Percentiles rank a stretch among this genome's conserved stretches.
These are phyloP conservation scores for Rotaria socialis DNA, from an alignment of 2,888 invertebrate species.

Conservation along the genomic window DNA sequence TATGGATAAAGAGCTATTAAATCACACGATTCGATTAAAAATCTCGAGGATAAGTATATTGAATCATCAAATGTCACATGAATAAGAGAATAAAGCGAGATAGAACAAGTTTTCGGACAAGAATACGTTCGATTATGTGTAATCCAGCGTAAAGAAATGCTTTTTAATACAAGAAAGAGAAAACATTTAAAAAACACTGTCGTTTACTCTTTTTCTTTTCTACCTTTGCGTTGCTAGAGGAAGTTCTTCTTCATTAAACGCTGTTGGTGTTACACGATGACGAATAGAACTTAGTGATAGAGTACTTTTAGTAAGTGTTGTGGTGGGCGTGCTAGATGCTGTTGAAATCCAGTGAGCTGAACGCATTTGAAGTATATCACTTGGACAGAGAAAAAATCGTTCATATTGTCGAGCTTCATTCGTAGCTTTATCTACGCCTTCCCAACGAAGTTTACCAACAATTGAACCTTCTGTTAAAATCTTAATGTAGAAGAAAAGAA, in stretches of 20 bases:
- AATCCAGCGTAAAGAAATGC: neutral
- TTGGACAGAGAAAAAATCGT: slow-evolving; percentile 27
- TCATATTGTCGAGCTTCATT: slow-evolving; percentile 4
- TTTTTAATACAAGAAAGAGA: neutral
- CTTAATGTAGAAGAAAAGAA: neutral
- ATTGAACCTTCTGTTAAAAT: neutral
- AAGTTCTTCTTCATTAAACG: neutral
- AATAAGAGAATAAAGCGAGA: neutral
- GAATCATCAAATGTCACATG: neutral
- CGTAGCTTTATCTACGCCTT: neutral
- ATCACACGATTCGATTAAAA: neutral
- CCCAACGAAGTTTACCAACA: slow-evolving; percentile 35
- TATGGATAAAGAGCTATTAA: neutral
- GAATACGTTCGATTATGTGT: neutral
- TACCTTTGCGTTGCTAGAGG: neutral
- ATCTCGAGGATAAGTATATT: neutral
- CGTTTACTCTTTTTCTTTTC: too few relatives aligned
- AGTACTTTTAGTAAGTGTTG: neutral
- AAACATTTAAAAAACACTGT: neutral
- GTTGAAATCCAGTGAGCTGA: neutral
- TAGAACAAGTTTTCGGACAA: neutral
- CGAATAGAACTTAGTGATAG: neutral
- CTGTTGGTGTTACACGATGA: neutral
- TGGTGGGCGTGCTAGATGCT: neutral
- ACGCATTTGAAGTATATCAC: neutral